Percentiles rank a stretch among this genome's conserved stretches.
phyloP scores from a whole-genome alignment of 2,888 invertebrate genomes.

The Drosophila percnosoma region DNA sequence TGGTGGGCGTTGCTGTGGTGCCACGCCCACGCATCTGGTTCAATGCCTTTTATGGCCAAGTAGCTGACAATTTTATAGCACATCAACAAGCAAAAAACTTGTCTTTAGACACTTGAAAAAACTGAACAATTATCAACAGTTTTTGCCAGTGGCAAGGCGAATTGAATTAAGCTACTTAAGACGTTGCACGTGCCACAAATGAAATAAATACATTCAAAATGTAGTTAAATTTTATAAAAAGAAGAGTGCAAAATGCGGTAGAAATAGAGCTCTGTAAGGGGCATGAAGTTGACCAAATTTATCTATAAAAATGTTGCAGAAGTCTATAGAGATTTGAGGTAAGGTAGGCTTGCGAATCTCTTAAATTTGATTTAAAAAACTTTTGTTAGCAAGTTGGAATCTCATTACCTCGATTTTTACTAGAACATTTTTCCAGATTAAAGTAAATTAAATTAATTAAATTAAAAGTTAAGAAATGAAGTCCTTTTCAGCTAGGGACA shows the following conservation, averaged over 20 bases:
- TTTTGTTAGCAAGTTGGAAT: neutral
- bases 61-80: constrained; percentile 55
- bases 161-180: constrained; percentile 41
- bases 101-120: constrained; percentile 52
- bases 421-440: neutral
- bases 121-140: constrained; percentile 60
- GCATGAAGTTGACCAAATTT: neutral
- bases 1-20: constrained; percentile 33
- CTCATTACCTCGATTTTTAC: neutral
- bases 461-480: neutral
- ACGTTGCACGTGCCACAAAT: constrained; percentile 44
- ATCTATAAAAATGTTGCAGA: neutral
- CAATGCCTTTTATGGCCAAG: constrained; percentile 59
- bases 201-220: neutral
- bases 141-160: constrained; percentile 51
- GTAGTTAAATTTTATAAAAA: neutral
- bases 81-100: constrained; percentile 11
- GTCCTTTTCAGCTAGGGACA: neutral
- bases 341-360: neutral
- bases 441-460: neutral
- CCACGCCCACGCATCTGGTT: constrained; percentile 49
- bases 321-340: too few relatives aligned
- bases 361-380: neutral
- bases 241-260: neutral
- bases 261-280: neutral